Evolutionary conservation across 1,140 invertebrate species (phyloP), one percentile per base, ranked within the genome.

Genomic region (Drosophila setifemur): DNA sequence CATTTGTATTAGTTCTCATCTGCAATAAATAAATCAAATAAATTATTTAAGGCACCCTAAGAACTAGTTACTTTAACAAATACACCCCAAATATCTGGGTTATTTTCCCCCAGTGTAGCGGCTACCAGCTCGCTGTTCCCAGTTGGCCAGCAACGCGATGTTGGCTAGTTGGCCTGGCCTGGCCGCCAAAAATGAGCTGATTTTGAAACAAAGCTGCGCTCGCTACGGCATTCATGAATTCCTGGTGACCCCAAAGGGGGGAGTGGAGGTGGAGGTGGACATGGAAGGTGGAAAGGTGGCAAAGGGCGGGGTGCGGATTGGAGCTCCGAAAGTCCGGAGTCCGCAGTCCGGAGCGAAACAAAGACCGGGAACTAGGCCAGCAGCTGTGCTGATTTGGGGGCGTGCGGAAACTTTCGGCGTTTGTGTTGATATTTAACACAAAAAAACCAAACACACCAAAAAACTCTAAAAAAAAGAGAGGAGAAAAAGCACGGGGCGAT

Each of bases 361-460:
- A 85, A 85, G 67, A 55, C 69, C 60, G 53, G 61, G 71, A 82
- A 83, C 71, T 85, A 85, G 81, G 74, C 81, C 79, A 85, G 71
- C 79, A 86, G 75, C 79, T 82, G 70, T 57, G 63, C 54, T 73
- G 78, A 72, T 81, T 75, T 70, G 50, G 29, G 54, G 45, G 42
- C 31, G 63, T 50, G 52, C 11, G 37, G 50, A 39, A 77, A 77
- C 74, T 78, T 78, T 77, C 55, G 68, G 66, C 42, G 47, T 70
- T 45, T 52, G 57, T 83, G 73, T 61, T 70, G 47, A 66, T 71
- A 73, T 73, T 70, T 73, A 52, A 19, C 12, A 16, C 14, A 37
- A 37, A 14, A 16, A 35, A 35, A n/a, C 28, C 48, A 12, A 28
- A 31, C 49, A 29, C 23, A 14, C 23, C 14, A 11, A 18, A 50